Evolutionary conservation across 1,140 invertebrate genomes (phyloP), one percentile per base, ranked within the genome.

Genomic region (Parasteatoda tepidariorum): DNA sequence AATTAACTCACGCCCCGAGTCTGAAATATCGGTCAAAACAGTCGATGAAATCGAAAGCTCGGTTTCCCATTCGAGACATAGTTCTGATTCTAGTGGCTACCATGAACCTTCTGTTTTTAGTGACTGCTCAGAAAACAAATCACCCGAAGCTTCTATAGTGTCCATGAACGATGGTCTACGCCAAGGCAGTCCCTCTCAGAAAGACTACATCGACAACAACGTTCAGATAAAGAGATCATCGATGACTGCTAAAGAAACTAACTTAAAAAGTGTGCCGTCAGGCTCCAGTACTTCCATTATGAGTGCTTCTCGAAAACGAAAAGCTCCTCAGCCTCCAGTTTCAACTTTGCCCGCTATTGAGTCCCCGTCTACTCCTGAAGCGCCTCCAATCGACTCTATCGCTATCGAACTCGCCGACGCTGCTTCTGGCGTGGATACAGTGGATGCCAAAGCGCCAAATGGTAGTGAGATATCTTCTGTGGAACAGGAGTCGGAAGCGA

Each of bases 51-150:
- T 66, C 24, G 71, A 66, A 24, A 83, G 57, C 34, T 70, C 83
- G 11, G 91, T 92, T 55, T 91, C 90, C 87, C 93, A 94, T 89
- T 94, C 93, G 6, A 90, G 93, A 73, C 94, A 94, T 86, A 94
- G 93, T 88, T 94, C 93, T 85, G 93, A 94, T 87, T 94, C 93
- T 84, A 93, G 92, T 73, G 94, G 93, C 1, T 94, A 94, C 87
- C 93, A 94, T 87, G 93, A 94, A 86, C 91, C 93, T 9, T 93
- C 93, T 3, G 90, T 93, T 9, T 89, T 93, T 66, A 93, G 93
- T 85, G 92, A 93, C 85, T 91, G 86, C 74, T 87, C 89, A 28
- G 86, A 86, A 54, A 85, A 79, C 76, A 88, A 87, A 41, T 86
- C 87, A n/a, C 88, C 87, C 31, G 87, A 87, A 78, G 78, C 88